phyloP scores from a whole-genome alignment of 2,888 invertebrate species.

The Aromia moschata region DNA sequence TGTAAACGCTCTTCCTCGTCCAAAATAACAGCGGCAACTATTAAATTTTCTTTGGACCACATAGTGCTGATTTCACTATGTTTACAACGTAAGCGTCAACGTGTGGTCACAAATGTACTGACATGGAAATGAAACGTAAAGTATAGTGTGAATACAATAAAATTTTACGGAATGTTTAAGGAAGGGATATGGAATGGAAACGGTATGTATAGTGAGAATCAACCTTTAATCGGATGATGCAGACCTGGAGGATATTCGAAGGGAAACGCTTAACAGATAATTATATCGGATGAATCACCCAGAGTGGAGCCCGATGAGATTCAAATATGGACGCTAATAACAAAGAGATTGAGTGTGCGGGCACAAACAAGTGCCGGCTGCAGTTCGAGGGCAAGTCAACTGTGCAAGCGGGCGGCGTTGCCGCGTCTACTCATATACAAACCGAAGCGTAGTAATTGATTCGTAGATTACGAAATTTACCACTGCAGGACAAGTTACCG shows the following conservation, averaged over 20 bases:
- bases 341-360: conserved; percentile 22
- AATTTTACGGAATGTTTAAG: too few species aligned
- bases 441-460: not conserved
- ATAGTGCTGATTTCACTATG: too few species aligned
- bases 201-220: too few species aligned
- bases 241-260: conserved; percentile 2
- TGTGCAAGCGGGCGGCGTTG: conserved; percentile 6
- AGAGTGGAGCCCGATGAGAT: conserved; percentile 11
- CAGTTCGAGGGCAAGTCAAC: conserved; percentile 18
- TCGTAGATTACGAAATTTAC: not conserved
- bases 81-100: too few species aligned
- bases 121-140: too few species aligned
- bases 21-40: too few species aligned
- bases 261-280: conserved; percentile 1
- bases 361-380: conserved; percentile 18
- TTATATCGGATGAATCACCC: conserved; percentile 18
- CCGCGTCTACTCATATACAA: conserved; percentile 3
- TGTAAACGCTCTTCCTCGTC: too few species aligned
- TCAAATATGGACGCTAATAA: conserved; percentile 17
- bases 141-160: too few species aligned
- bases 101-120: too few species aligned
- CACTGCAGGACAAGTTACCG: not conserved
- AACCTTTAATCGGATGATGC: not conserved
- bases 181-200: too few species aligned
- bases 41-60: too few species aligned